Evolutionary conservation across 2,888 invertebrate genomes (phyloP).

Genomic region (Liposcelis brunnea): DNA sequence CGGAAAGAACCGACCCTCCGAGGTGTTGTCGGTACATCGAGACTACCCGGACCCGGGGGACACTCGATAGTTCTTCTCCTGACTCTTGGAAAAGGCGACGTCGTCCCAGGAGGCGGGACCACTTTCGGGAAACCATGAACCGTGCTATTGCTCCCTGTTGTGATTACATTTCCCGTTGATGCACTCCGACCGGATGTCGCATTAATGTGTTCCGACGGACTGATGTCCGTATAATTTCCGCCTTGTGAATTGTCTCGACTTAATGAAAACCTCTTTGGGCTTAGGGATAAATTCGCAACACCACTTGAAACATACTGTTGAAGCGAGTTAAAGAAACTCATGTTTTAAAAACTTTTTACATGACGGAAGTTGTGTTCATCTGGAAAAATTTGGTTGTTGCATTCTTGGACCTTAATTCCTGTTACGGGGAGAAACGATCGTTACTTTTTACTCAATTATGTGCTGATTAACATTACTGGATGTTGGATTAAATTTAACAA

Average conservation of each 20-base stretch:
- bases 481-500: no score
- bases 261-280: constrained; percentile 54
- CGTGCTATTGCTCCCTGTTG: constrained; percentile 17
- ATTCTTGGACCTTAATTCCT: no score
- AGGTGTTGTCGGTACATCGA: constrained; percentile 25
- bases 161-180: constrained; percentile 16
- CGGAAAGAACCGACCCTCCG: constrained; percentile 33
- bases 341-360: constrained; percentile 13
- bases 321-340: constrained; percentile 75
- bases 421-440: no score
- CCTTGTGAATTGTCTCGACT: constrained; percentile 43
- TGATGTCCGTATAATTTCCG: constrained; percentile 15
- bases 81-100: constrained; percentile 24
- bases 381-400: no score
- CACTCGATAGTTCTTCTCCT: constrained; percentile 46
- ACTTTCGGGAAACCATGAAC: constrained; percentile 50
- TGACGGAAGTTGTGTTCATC: not conserved
- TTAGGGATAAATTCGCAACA: constrained; percentile 61
- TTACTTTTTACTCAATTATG: no score
- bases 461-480: no score
- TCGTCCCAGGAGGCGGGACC: constrained; percentile 48
- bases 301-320: constrained; percentile 77
- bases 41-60: constrained; percentile 23
- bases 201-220: constrained; percentile 13
- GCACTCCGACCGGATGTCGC: constrained; percentile 9